Conservation (phyloP, 2,797 vertebrate genomes). For the Hippoglossus hippoglossus region DNA sequence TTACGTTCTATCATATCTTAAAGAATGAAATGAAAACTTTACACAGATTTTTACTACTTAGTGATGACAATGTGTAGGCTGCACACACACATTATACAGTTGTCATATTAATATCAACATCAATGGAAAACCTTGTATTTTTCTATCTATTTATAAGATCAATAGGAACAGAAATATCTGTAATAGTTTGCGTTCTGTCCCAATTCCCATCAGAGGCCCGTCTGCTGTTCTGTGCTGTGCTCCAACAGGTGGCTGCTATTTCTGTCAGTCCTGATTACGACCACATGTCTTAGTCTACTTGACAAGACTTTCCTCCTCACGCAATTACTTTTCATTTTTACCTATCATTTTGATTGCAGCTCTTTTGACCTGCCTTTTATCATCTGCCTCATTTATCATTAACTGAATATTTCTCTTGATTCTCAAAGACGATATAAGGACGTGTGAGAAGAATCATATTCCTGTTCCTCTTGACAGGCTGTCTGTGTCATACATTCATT, state of each 20-base stretch:
- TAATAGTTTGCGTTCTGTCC: background rate
- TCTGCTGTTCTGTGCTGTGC: background rate
- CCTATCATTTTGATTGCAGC: background rate
- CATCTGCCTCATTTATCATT: constrained; percentile 1
- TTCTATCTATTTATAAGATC: background rate
- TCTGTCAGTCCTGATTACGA: constrained; percentile 45
- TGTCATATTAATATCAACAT: background rate
- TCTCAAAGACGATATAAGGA: constrained; percentile 21
- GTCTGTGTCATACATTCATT: background rate
- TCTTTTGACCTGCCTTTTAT: background rate
- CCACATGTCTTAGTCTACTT: constrained; percentile 38
- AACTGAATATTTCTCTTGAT: background rate
- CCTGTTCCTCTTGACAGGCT: background rate
- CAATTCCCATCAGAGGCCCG: constrained; percentile 2
- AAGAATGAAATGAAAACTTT: too few relatives aligned
- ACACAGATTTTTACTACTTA: background rate
- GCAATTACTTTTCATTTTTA: constrained; percentile 23
- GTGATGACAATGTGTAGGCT: background rate
- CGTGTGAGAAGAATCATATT: constrained; percentile 11
- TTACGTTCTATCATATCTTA: too few relatives aligned
- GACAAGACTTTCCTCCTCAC: constrained; percentile 42
- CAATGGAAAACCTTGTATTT: background rate
- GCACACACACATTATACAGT: background rate
- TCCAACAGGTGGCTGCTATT: constrained; percentile 76
- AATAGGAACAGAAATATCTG: background rate